Base-by-base conservation (phyloP, 2,888 invertebrate genomes). In the Apamea sordens region DNA sequence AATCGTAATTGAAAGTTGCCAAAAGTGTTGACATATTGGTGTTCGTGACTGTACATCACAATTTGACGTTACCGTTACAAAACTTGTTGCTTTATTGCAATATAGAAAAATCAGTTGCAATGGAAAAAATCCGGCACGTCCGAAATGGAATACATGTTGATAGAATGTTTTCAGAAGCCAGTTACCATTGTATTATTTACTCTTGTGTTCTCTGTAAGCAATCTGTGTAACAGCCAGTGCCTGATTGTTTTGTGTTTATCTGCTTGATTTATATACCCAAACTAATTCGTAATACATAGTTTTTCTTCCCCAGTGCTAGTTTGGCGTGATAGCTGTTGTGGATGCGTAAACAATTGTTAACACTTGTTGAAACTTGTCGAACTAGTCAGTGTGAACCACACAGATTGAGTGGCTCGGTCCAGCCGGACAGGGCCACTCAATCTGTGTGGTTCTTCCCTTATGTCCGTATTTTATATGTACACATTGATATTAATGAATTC, bases 61-160 rank as follows among this genome's bases (percentile, higher is more conserved):
- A 63, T 69, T 64, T 47, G 3, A 24, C 0, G 11, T 5, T 59
- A 59, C 5, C 36, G 11, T 41, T n/a, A 59, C 24, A 10, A 65
- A 70, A 75, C 59, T 47, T 76, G 68, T 63, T 73, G 80, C 32
- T 75, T 36, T 67, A 65, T 69, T 50, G 24, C 36, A 73, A 80
- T 81, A 7, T 53, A 44, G 8, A 73, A 56, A 41, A 75, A 61
- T 71, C 24, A 41, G 65, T 53, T 59, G 41, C 50, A 65, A 69
- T 59, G 10, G 32, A 53, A 71, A 80, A 80, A 69, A 32, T 63
- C 74, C 59, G 8, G 36, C 75, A 70, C 82, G 82, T 70, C 50
- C 28, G 41, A 18, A 70, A 50, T 21, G 32, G 41, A 76, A 81
- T 76, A 28, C 18, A 53, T 36, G 76, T 28, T 65, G 65, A 61